Percentiles rank a stretch among this genome's conserved stretches.
These are phyloP conservation scores for Clanis bilineata DNA, from an alignment of 2,888 invertebrate species.

Conservation along the genomic window DNA sequence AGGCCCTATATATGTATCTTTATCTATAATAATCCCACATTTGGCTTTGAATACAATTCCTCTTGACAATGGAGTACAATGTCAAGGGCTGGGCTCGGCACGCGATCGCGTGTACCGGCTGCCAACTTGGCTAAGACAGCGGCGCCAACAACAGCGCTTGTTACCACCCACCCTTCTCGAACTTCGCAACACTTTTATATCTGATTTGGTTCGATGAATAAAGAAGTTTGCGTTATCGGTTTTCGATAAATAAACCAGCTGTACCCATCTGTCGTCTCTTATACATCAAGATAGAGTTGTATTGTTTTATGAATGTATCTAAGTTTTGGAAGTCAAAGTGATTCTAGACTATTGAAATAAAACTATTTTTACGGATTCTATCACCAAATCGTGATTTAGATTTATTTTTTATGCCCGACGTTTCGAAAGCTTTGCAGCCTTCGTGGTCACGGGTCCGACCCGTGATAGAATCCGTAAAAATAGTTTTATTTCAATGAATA, in stretches of 20 bases:
- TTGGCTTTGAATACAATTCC: background rate
- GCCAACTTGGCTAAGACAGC: conserved; percentile 4
- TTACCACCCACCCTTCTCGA: background rate
- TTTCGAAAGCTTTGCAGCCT: no score
- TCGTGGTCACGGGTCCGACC: no score
- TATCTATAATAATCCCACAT: background rate
- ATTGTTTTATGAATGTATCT: no score
- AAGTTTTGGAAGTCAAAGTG: no score
- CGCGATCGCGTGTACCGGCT: conserved; percentile 19
- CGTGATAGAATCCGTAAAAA: no score
- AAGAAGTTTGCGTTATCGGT: background rate
- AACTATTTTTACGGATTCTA: no score
- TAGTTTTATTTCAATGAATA: no score
- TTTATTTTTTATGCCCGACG: no score
- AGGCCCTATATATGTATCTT: no score
- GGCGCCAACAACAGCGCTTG: conserved; percentile 4
- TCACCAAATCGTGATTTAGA: no score
- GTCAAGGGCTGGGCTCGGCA: conserved; percentile 3
- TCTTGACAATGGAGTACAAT: conserved; percentile 3
- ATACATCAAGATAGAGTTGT: background rate
- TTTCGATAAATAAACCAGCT: background rate
- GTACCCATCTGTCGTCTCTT: background rate
- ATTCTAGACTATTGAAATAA: no score
- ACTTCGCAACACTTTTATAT: background rate
- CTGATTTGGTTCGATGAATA: background rate